Conservation (phyloP, 1,140 invertebrate species). For the Plutomurus gul region DNA sequence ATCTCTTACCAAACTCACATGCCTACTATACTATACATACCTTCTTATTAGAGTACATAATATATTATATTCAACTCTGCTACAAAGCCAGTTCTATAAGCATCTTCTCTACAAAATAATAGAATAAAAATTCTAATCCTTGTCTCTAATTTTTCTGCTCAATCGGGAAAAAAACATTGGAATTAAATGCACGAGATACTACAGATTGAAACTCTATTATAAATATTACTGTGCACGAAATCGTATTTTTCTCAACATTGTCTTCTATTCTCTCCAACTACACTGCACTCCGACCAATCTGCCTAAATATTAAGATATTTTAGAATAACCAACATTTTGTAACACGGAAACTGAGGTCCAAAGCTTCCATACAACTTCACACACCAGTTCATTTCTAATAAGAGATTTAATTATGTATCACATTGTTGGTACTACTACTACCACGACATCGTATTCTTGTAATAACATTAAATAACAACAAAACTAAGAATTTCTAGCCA, state of each 20-base stretch:
- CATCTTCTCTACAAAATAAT: too few relatives aligned
- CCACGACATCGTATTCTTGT: neutral
- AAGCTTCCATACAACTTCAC: neutral
- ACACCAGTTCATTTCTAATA: too few relatives aligned
- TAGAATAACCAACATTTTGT: neutral
- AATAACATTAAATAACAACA: neutral
- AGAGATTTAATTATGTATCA: too few relatives aligned
- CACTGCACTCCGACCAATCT: constrained; percentile 1
- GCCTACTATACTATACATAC: too few relatives aligned
- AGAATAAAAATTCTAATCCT: too few relatives aligned
- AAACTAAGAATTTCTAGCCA: too few relatives aligned
- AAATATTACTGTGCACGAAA: neutral
- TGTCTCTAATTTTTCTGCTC: neutral
- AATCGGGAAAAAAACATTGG: constrained; percentile 14
- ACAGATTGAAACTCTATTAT: neutral
- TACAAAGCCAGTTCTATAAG: too few relatives aligned
- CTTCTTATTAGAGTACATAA: too few relatives aligned
- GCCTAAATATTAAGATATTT: neutral
- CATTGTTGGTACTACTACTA: neutral
- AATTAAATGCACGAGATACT: neutral
- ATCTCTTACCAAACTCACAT: neutral
- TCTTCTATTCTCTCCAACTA: neutral
- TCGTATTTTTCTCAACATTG: neutral
- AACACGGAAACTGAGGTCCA: neutral
- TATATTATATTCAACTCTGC: too few relatives aligned